These are phyloP conservation scores for Haliaeetus albicilla DNA, from an alignment of 2,797 vertebrate species.

Conservation along the genomic window DNA sequence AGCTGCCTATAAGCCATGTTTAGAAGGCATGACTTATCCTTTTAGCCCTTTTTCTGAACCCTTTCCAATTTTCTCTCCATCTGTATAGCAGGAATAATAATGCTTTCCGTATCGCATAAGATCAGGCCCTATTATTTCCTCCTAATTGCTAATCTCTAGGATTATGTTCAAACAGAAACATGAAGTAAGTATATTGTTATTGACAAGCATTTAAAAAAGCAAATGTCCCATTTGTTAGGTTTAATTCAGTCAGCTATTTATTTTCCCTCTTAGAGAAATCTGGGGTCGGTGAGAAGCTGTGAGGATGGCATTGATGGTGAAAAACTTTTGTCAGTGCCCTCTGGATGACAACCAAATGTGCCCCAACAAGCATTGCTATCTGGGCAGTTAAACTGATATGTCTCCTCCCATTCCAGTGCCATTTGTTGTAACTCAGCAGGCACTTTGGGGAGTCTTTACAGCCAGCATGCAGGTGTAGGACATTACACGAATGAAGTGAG, in stretches of 20 bases:
- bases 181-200: not conserved
- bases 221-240: not conserved
- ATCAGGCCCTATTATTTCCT: slow-evolving; percentile 25
- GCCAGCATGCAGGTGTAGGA: slow-evolving; percentile 32
- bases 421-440: slow-evolving; percentile 29
- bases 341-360: not conserved
- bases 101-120: not conserved
- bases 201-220: not conserved
- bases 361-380: not conserved
- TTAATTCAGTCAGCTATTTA: not conserved
- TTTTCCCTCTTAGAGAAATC: not conserved
- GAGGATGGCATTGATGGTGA: not conserved
- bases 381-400: not conserved
- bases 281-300: not conserved
- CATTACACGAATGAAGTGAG: slow-evolving; percentile 28
- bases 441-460: slow-evolving; percentile 22
- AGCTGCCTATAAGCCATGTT: not conserved
- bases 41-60: slow-evolving; percentile 20
- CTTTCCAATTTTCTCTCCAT: not conserved
- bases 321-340: not conserved
- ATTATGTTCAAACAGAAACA: slow-evolving; percentile 7
- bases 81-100: not conserved
- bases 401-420: not conserved
- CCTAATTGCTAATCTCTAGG: slow-evolving; percentile 6
- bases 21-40: slow-evolving; percentile 22